phyloP scores from a whole-genome alignment of 2,113 vertebrate species.

The Tragulus kanchil region DNA sequence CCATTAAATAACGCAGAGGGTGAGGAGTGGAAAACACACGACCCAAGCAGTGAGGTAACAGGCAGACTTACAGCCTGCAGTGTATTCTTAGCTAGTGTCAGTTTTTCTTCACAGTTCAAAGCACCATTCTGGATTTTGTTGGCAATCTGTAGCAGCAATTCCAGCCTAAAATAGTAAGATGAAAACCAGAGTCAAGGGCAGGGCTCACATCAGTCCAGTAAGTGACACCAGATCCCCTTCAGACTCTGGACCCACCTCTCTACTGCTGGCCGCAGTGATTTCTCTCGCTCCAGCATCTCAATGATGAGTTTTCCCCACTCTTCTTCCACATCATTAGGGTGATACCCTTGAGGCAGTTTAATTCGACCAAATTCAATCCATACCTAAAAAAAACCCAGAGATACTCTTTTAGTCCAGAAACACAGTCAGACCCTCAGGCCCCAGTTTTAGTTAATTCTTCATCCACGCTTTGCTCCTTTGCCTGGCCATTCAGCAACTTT shows the following conservation, averaged over 20 bases:
- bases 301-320: slow-evolving; percentile 99
- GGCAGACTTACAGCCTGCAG: slow-evolving; percentile 95
- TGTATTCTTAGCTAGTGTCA: slow-evolving; percentile 97
- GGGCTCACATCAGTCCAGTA: neutral
- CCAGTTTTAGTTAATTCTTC: neutral
- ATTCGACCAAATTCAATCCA: slow-evolving; percentile 99
- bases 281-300: slow-evolving; percentile 98
- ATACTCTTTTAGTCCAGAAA: slow-evolving; percentile 44
- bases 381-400: slow-evolving; percentile 86
- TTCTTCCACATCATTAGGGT: slow-evolving; percentile 98
- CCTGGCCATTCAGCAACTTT: neutral
- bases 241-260: slow-evolving; percentile 89
- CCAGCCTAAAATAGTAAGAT: slow-evolving; percentile 88
- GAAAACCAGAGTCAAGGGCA: neutral
- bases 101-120: slow-evolving; percentile 97
- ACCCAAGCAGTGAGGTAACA: neutral
- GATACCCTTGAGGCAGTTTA: slow-evolving; percentile 95
- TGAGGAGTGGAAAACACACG: neutral
- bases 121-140: slow-evolving; percentile 99
- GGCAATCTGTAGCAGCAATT: slow-evolving; percentile 96
- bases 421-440: neutral
- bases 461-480: neutral
- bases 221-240: neutral
- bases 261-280: slow-evolving; percentile 95
- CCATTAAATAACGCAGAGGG: neutral